Evolutionary conservation across 2,888 invertebrate species (phyloP).

Genomic region (Lathronympha strigana): DNA sequence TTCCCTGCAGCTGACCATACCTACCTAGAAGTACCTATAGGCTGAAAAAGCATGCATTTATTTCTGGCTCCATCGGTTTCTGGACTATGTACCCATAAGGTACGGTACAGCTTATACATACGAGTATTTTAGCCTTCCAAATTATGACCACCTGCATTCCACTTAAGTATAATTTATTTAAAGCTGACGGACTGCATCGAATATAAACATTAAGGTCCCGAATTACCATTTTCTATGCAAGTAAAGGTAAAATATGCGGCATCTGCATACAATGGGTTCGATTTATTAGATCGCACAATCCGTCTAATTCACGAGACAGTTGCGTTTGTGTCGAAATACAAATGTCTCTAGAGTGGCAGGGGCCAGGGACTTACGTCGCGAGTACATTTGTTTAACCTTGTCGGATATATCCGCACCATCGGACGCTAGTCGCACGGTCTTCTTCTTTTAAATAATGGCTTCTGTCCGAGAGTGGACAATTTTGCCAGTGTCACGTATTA

Average conservation of each 20-base stretch:
- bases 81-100: background rate
- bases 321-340: background rate
- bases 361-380: background rate
- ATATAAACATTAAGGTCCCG: slow-evolving; percentile 16
- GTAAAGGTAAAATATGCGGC: slow-evolving; percentile 24
- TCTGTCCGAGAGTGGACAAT: too few species aligned
- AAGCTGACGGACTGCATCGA: slow-evolving; percentile 15
- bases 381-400: background rate
- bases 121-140: background rate
- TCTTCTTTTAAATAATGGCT: too few species aligned
- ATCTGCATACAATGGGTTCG: slow-evolving; percentile 28
- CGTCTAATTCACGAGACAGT: background rate
- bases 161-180: slow-evolving; percentile 30
- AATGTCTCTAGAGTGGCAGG: too few species aligned
- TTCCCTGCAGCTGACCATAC: too few species aligned
- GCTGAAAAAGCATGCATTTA: too few species aligned
- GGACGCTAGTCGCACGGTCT: too few species aligned
- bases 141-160: slow-evolving; percentile 16
- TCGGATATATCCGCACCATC: too few species aligned
- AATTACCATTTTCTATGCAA: slow-evolving; percentile 34
- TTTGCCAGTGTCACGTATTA: too few species aligned
- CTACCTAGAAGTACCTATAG: too few species aligned
- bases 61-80: background rate
- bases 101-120: background rate
- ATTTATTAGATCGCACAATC: slow-evolving; percentile 26